phyloP scores from a whole-genome alignment of 2,797 vertebrate species.

The Peromyscus eremicus region DNA sequence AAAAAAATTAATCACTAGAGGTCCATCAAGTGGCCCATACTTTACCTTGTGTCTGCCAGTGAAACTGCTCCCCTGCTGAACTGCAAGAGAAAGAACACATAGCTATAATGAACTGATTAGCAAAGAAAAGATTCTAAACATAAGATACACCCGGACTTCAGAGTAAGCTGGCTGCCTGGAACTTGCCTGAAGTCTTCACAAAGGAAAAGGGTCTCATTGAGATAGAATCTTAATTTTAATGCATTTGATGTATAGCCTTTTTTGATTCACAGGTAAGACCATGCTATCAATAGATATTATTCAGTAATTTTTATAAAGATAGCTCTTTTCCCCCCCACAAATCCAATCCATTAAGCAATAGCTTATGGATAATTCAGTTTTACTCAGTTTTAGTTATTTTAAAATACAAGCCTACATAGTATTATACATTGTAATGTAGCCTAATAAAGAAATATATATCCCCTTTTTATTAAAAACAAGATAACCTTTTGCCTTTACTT shows the following conservation, averaged over 20 bases:
- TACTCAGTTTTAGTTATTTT: conserved; percentile 33
- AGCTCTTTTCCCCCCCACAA: not conserved
- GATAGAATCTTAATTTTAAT: not conserved
- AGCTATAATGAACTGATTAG: conserved; percentile 51
- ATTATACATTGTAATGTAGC: not conserved
- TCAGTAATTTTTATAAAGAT: not conserved
- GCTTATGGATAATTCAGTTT: not conserved
- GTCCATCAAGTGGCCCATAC: not conserved
- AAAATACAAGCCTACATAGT: not conserved
- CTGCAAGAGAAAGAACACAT: conserved; percentile 88
- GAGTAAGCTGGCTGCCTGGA: fast-evolving
- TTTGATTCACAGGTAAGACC: not conserved
- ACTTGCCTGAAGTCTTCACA: not conserved
- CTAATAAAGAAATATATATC: not conserved
- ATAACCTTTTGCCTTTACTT: not conserved
- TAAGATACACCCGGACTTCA: not conserved
- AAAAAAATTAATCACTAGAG: not conserved
- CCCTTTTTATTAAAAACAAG: conserved; percentile 29
- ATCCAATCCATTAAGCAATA: not conserved
- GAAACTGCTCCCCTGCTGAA: conserved; percentile 97
- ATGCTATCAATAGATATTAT: not conserved
- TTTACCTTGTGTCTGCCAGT: conserved; percentile 98
- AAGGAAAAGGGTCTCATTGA: not conserved
- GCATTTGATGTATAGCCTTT: not conserved
- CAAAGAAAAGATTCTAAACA: not conserved